phyloP scores from a whole-genome alignment of 2,113 vertebrate genomes.

The cat (Felis catus) region F.catus_Fca126_mat1.0 CM031412.1:145787501-145788000 shows the following conservation, averaged over 20 bases:
- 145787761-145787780: not conserved
- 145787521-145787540: not conserved
- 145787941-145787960: not conserved
- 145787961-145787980: not conserved
- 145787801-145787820: not conserved
- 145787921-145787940: not conserved
- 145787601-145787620: not conserved
- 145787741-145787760: not conserved
- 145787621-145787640: not conserved
- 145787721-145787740: not conserved
- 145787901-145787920: not conserved
- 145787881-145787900: not conserved
- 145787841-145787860: not conserved
- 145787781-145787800: not conserved
- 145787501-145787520: not conserved
- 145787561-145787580: not conserved
- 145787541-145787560: not conserved
- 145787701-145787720: not conserved
- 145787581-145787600: not conserved
- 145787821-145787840: not conserved
- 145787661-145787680: not conserved
- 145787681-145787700: not conserved
- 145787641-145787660: not conserved
- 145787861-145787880: slow-evolving; percentile 26
- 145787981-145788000: not conserved